Conservation (phyloP, 2,888 invertebrate genomes). For the Tinea trinotella region DNA sequence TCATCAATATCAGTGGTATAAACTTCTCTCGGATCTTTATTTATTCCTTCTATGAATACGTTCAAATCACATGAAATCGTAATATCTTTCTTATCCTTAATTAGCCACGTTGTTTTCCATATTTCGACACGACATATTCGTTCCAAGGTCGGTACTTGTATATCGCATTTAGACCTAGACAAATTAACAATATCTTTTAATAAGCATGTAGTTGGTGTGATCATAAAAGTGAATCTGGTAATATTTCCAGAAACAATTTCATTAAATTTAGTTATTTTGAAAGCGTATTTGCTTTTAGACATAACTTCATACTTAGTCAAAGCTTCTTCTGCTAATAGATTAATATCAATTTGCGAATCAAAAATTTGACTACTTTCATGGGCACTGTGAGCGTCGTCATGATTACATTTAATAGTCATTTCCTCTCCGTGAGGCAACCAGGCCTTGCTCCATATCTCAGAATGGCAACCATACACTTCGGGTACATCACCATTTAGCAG, state of each 20-base stretch:
- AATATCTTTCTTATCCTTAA: too few relatives aligned
- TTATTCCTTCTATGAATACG: slow-evolving; percentile 24
- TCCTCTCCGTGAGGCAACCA: slow-evolving; percentile 51
- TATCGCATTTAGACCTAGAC: slow-evolving; percentile 24
- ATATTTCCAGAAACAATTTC: slow-evolving; percentile 59
- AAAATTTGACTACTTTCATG: too few relatives aligned
- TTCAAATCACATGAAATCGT: too few relatives aligned
- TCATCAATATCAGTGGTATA: slow-evolving; percentile 35
- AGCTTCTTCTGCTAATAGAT: slow-evolving; percentile 37
- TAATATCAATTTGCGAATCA: too few relatives aligned
- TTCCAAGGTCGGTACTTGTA: slow-evolving; percentile 24
- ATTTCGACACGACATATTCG: slow-evolving; percentile 54
- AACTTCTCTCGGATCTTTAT: slow-evolving; percentile 40
- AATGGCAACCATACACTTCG: slow-evolving; percentile 41
- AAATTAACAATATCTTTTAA: slow-evolving; percentile 28
- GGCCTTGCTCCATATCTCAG: slow-evolving; percentile 66
- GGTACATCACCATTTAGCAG: neutral
- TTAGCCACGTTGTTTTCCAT: slow-evolving; percentile 73
- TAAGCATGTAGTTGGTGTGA: slow-evolving; percentile 59
- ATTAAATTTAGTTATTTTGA: slow-evolving; percentile 37
- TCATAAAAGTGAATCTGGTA: slow-evolving; percentile 65
- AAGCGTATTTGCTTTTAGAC: slow-evolving; percentile 27
- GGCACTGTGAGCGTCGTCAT: too few relatives aligned
- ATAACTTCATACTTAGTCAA: slow-evolving; percentile 25
- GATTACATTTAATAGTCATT: slow-evolving; percentile 1